phyloP scores from a whole-genome alignment of 2,113 vertebrate species.

The Eudyptes chrysolophus region DNA sequence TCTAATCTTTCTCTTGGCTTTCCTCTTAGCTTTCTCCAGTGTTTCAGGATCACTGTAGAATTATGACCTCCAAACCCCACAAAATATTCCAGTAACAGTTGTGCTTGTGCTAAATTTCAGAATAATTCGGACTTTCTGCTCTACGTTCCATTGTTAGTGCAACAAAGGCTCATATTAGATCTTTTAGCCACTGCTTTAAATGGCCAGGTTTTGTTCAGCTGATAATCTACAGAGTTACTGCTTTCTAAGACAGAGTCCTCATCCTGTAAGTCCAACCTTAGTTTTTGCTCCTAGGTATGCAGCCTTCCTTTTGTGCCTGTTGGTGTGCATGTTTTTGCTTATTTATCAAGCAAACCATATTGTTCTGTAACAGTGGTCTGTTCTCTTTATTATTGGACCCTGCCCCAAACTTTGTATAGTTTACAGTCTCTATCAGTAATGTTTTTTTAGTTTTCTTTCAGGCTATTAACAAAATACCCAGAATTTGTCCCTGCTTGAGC shows the following conservation, averaged over 20 bases:
- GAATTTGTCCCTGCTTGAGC: not conserved
- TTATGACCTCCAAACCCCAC: not conserved
- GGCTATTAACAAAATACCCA: not conserved
- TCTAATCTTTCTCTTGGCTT: conserved; percentile 4
- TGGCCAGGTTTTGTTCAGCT: not conserved
- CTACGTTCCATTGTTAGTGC: not conserved
- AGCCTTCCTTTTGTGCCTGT: not conserved
- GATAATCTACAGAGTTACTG: not conserved
- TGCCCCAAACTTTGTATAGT: not conserved
- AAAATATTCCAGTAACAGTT: not conserved
- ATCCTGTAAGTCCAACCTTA: not conserved
- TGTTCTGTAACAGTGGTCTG: not conserved
- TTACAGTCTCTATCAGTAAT: not conserved
- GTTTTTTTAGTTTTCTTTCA: not conserved
- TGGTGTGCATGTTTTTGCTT: not conserved
- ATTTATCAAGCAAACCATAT: not conserved
- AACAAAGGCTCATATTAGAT: not conserved
- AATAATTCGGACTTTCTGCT: not conserved
- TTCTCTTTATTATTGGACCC: not conserved
- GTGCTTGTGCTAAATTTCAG: not conserved
- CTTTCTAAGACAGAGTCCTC: not conserved
- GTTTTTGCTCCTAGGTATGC: not conserved
- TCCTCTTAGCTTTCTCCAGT: not conserved
- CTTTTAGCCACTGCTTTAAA: not conserved
- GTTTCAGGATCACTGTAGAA: not conserved